Evolutionary conservation across 2,797 vertebrate genomes (phyloP), one percentile per base, ranked within the genome.

Genomic region (Enteromius radiatus): DNA sequence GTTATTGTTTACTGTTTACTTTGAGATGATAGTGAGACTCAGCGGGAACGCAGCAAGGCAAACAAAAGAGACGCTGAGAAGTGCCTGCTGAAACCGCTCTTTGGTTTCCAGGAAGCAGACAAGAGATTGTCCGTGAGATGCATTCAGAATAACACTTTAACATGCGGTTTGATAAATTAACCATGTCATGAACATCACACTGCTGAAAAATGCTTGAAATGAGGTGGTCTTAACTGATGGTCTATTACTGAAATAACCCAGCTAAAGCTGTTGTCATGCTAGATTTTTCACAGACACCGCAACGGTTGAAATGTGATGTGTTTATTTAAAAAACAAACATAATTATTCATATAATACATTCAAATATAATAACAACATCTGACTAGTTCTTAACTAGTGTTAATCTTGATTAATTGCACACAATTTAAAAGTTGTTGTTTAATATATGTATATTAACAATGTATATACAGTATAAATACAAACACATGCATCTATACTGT

Each of bases 21-120:
- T 65, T 75, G 67, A 67, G 70, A 82, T 75, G 80, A 75, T 28
- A 82, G 71, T 26, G 7, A 75, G 36, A 52, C 80, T 76, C 71
- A n/a, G 61, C 45, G 41, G 56, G 61, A 75, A 64, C 1, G 10
- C 59, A 8, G 56, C 17, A 3, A 65, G 38, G 3, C 70, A 75
- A 38, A 80, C 70, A 82, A 64, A 75, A 67, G 36, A 67, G 33
- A 67, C 1, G 26, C 23, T 68, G 70, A 65, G 71, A 75, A 14
- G 23, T 28, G 70, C 47, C 61, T 41, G 59, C 28, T 49, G 52
- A 33, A 64, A 77, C 9, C 5, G 17, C 64, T 64, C 15, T 76
- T 43, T 76, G 33, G 52, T 63, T 64, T 77, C 19, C 56, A 63
- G 41, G 17, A 63, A 45, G 11, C 26, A 65, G 41, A n/a, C 76